phyloP scores from a whole-genome alignment of 2,113 vertebrate genomes.

The Cyprinus carpio region DNA sequence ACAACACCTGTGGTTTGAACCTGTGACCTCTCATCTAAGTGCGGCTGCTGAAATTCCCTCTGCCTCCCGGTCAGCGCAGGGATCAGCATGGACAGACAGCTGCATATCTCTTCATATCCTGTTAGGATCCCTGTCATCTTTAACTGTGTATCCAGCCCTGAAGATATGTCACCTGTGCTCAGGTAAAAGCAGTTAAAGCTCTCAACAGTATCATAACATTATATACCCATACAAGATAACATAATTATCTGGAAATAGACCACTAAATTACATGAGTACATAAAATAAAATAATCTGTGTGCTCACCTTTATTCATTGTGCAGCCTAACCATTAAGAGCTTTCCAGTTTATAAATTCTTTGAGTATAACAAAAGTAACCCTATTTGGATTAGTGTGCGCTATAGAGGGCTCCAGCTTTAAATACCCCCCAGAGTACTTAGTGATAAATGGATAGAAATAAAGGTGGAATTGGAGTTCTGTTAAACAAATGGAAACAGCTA shows the following conservation, averaged over 20 bases:
- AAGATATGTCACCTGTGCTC: conserved; percentile 65
- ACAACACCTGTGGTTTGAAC: conserved; percentile 81
- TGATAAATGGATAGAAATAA: not conserved
- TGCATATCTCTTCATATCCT: conserved; percentile 77
- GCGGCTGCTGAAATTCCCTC: conserved; percentile 57
- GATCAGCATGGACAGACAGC: conserved; percentile 77
- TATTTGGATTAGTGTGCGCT: not conserved
- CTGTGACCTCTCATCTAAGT: conserved; percentile 73
- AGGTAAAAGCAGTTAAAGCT: conserved; percentile 63
- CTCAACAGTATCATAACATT: conserved; percentile 35
- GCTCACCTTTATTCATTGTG: not conserved
- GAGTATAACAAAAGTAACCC: not conserved
- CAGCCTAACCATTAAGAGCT: not conserved
- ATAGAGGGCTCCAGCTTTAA: not conserved
- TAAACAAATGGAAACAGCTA: not conserved
- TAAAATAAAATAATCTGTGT: not conserved
- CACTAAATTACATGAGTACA: not conserved
- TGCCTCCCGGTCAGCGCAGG: conserved; percentile 71
- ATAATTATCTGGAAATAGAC: not conserved
- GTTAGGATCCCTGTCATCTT: conserved; percentile 66
- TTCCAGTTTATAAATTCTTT: not conserved
- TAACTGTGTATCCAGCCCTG: conserved; percentile 45
- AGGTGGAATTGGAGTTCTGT: not conserved
- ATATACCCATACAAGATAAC: not conserved
- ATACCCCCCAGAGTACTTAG: not conserved